Percentiles rank a stretch among this genome's conserved stretches.
Conservation (phyloP, 2,888 invertebrate species). For the Spilosoma lubricipeda region DNA sequence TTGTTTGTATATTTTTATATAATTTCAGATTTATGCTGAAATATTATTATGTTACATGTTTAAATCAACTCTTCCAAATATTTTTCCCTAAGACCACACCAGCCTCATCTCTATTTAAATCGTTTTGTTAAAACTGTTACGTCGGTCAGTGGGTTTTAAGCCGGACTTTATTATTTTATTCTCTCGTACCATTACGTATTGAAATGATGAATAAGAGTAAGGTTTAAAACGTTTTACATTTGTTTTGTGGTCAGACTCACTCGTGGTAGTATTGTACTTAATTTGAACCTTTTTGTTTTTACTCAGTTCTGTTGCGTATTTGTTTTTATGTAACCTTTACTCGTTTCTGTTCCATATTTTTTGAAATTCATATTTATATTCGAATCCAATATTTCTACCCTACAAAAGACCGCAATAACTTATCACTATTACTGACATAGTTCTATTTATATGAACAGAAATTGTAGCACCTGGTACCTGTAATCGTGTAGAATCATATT, state of each 20-base stretch:
- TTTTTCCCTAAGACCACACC: neutral
- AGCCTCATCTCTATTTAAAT: neutral
- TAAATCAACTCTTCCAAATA: neutral
- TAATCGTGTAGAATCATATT: no score
- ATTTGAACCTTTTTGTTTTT: neutral
- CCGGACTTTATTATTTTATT: slow-evolving; percentile 11
- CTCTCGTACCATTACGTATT: slow-evolving; percentile 10
- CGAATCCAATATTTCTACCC: neutral
- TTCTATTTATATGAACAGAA: neutral
- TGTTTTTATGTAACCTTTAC: neutral
- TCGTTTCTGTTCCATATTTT: neutral
- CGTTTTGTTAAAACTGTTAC: slow-evolving; percentile 1
- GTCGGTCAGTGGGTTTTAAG: slow-evolving; percentile 8
- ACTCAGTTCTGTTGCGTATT: neutral
- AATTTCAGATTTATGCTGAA: neutral
- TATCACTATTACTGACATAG: neutral
- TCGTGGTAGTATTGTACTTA: neutral
- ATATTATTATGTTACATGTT: neutral
- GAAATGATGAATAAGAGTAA: slow-evolving; percentile 1
- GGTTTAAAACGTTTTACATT: slow-evolving; percentile 16
- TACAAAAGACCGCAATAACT: neutral
- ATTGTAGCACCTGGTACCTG: no score
- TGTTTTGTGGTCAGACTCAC: slow-evolving; percentile 9
- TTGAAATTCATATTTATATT: neutral
- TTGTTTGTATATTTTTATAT: neutral